These are phyloP conservation scores for Loris lydekkerianus DNA, from an alignment of 2,797 vertebrate genomes.

Conservation along the genomic window DNA sequence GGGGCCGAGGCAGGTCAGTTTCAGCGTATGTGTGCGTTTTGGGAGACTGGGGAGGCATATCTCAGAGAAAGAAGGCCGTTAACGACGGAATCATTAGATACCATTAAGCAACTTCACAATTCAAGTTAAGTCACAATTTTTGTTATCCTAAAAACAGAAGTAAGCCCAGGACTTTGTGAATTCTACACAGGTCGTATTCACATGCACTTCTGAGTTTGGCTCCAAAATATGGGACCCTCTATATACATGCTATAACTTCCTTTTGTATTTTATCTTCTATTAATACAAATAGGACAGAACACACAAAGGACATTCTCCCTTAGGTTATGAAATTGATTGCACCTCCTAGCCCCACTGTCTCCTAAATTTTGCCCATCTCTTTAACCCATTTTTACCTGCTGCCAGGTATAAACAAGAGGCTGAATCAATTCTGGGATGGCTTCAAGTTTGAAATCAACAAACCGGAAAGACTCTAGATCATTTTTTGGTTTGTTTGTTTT, in stretches of 20 bases:
- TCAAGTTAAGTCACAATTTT: background rate
- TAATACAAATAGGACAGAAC: too few relatives aligned
- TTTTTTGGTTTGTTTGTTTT: background rate
- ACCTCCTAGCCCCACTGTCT: background rate
- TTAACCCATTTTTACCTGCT: background rate
- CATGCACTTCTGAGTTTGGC: background rate
- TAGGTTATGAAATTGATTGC: background rate
- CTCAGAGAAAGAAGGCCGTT: background rate
- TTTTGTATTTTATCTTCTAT: background rate
- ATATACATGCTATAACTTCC: background rate
- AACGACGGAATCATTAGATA: background rate
- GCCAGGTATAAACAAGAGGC: background rate
- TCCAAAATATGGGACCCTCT: background rate
- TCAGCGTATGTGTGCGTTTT: background rate
- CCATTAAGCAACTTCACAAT: constrained; percentile 34
- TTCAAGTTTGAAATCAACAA: constrained; percentile 43
- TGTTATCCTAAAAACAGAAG: background rate
- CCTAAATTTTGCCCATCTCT: background rate
- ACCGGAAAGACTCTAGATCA: background rate
- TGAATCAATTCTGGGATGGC: background rate
- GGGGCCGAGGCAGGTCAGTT: background rate
- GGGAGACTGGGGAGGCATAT: background rate
- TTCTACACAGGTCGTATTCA: background rate
- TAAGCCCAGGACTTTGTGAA: background rate
- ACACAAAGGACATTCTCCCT: background rate